Conservation (phyloP, 1,140 invertebrate genomes). For the Eurosta solidaginis region DNA sequence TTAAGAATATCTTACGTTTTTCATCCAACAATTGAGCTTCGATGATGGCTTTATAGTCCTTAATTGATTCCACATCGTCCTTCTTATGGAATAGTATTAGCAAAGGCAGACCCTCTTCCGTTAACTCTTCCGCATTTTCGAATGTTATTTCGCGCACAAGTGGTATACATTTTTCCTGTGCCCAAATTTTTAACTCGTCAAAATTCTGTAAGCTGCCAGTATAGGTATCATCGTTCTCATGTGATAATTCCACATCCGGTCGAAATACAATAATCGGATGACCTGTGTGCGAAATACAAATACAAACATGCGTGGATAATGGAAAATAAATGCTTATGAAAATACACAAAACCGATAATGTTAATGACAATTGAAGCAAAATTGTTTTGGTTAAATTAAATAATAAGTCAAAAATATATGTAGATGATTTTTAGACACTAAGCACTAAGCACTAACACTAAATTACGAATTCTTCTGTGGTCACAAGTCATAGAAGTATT, state of each 20-base stretch:
- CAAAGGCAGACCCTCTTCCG: conserved; percentile 99
- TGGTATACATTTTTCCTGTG: conserved; percentile 85
- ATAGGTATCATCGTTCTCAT: conserved; percentile 82
- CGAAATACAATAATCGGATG: conserved; percentile 80
- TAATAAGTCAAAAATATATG: too few relatives aligned
- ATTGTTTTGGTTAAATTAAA: too few relatives aligned
- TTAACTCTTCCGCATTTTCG: conserved; percentile 98
- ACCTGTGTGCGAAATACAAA: conserved; percentile 51
- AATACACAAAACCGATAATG: background rate
- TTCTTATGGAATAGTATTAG: conserved; percentile 94
- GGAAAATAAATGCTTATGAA: background rate
- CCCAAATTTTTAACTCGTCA: conserved; percentile 85
- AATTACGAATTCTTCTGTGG: too few relatives aligned
- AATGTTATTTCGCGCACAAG: conserved; percentile 94
- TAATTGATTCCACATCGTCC: conserved; percentile 84
- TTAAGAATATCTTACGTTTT: conserved; percentile 76
- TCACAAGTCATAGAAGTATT: too few relatives aligned
- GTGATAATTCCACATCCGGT: conserved; percentile 76
- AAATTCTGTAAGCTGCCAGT: conserved; percentile 72
- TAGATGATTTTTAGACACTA: too few relatives aligned
- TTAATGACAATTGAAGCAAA: background rate
- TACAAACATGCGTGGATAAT: background rate
- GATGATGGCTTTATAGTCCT: conserved; percentile 85
- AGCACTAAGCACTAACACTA: too few relatives aligned
- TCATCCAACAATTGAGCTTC: conserved; percentile 78